Base-by-base conservation (phyloP, 2,888 invertebrate species). In the Lepidonotus clava region DNA sequence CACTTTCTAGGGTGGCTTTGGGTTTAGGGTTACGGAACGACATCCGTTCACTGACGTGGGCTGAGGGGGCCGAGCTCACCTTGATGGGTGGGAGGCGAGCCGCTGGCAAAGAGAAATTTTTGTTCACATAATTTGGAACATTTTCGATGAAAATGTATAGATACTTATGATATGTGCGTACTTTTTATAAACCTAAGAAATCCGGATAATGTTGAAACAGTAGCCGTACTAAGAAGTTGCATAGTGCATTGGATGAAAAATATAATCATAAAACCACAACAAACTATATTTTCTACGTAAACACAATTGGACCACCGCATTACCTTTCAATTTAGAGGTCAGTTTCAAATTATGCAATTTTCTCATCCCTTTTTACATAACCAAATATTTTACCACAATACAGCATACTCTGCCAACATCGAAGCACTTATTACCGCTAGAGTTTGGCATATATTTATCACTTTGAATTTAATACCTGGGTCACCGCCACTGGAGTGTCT, bases 31-130 rank as follows among this genome's bases (percentile, higher is more conserved):
- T 51, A 28, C 86, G 41, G 38, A 77, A 86, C 2, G 86, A 86
- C 61, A 86, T 86, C 4, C 61, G 41, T 36, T 86, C 86, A 14
- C 11, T 32, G 11, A 36, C n/a, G 14, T 61, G 76, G 28, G 41
- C 61, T 21, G 53, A 34, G 21, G 86, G 86, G n/a, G 80, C 86
- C 1, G 77, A 80, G 53, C 77, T 40, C 14, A 36, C 56, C 40
- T 86, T 86, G 38, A 86, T 86, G 14, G 86, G 77, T 6, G 86
- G 86, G 1, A 86, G 41, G 5, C 71, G 71, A n/a, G 66, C 61
- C 11, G 28, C 66, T 84, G 84, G 21, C 34, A n/a, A 84, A 80
- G 2, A 28, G 24, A 80, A n/a, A n/a, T n/a, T n/a, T n/a, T n/a
- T n/a, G n/a, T n/a, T n/a, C n/a, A n/a, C n/a, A n/a, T n/a, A n/a